Base-by-base conservation (phyloP, 2,797 vertebrate species). In the Urocyon cinereoargenteus region DNA sequence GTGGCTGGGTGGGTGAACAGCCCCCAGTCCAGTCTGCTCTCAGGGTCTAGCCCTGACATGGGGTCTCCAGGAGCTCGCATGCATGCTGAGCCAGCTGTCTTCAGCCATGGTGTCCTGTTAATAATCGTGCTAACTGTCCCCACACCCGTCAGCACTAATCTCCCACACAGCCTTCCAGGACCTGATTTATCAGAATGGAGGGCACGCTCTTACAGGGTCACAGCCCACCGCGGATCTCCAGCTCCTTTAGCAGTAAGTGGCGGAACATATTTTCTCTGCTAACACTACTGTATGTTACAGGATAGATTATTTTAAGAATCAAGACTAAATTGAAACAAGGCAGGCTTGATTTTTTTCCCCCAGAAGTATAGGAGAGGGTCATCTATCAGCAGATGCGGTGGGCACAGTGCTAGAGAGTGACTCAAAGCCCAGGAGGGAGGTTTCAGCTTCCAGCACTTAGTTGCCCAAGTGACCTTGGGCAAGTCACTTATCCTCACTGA, bases 231-330 rank as follows among this genome's bases (percentile, higher is more conserved):
- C 1, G 2, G 90, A 95, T 87, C 93, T 92, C 90, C 13, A 2
- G 90, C 82, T 96, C 85, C 79, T 91, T 96, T 78, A 92, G 94
- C 93, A 24, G 12, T 97, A 97, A 97, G 91, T 97, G 96, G 84
- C 13, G 5, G 95, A 98, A 96, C 97, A 97, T 97, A 98, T 97
- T 98, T 98, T 97, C 97, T 96, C 94, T 98, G 98, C 96, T 98
- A 97, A 97, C 95, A 88, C 59, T 66, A 97, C 94, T 96, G 51
- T 94, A 93, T 91, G 95, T 98, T 97, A 97, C 70, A 98, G 96
- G 87, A 97, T 96, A 97, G 97, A 98, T 97, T 97, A 98, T 97
- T 97, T 98, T 97, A 97, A 91, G 95, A 98, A 96, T 95, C 90
- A 92, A 97, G 90, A 95, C 85, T 97, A 97, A 97, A 97, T 97